Percentiles rank a stretch among this genome's conserved stretches.
These are phyloP conservation scores for Scaptomyza graminum DNA, from an alignment of 1,140 invertebrate genomes.

Conservation along the genomic window DNA sequence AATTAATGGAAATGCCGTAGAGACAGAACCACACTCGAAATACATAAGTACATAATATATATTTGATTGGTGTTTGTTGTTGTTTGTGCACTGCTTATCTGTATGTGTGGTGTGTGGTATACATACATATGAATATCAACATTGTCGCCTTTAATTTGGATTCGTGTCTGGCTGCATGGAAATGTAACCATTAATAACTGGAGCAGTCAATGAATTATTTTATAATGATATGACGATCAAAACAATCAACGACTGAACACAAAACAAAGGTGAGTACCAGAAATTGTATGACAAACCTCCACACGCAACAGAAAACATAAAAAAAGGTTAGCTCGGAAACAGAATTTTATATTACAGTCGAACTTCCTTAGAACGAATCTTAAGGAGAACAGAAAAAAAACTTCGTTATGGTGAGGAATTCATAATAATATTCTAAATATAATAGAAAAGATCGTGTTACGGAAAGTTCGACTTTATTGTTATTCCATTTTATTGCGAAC, in stretches of 20 bases:
- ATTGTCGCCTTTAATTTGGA: conserved; percentile 42
- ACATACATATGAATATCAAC: conserved; percentile 61
- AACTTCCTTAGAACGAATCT: too few species aligned
- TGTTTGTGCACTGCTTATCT: conserved; percentile 37
- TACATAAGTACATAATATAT: conserved; percentile 19
- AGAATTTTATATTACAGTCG: not conserved
- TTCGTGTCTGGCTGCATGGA: conserved; percentile 27
- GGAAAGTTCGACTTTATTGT: not conserved
- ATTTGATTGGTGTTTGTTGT: conserved; percentile 45
- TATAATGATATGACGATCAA: conserved; percentile 29
- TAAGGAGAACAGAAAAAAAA: too few species aligned
- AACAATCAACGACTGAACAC: conserved; percentile 4
- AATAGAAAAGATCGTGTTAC: too few species aligned
- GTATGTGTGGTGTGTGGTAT: conserved; percentile 38
- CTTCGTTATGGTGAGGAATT: too few species aligned
- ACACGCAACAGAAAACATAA: not conserved
- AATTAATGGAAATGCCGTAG: conserved; percentile 69
- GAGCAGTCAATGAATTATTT: conserved; percentile 37
- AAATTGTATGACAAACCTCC: conserved; percentile 31
- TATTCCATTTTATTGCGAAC: not conserved
- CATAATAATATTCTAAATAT: too few species aligned
- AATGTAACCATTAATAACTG: conserved; percentile 38
- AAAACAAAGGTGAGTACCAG: conserved; percentile 33
- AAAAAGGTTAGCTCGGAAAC: not conserved
- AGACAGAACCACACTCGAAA: conserved; percentile 43